Evolutionary conservation across 2,797 vertebrate genomes (phyloP).

Genomic region (Notolabrus celidotus): DNA sequence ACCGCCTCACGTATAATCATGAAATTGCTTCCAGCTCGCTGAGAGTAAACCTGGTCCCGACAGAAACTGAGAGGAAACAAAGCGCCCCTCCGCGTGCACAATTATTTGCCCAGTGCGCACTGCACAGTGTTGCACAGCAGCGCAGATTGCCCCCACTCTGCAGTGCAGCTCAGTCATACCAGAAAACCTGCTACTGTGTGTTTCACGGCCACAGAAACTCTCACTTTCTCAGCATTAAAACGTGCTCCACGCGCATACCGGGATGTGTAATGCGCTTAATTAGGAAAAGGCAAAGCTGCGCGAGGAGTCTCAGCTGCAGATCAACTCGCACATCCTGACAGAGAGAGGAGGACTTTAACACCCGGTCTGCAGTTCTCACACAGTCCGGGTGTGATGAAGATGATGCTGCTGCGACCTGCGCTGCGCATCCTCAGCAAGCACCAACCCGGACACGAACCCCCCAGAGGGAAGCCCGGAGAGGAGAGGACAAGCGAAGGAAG

Average conservation of each 20-base stretch:
- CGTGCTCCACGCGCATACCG: background rate
- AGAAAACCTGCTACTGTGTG: background rate
- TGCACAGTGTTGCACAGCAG: conserved; percentile 3
- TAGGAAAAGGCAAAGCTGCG: background rate
- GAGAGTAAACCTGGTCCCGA: conserved; percentile 16
- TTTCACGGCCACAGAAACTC: background rate
- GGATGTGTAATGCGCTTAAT: conserved; percentile 26
- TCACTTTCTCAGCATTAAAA: conserved; percentile 7
- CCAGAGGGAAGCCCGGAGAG: background rate
- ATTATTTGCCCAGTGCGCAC: conserved; percentile 23
- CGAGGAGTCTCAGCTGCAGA: background rate
- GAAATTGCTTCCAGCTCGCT: conserved; percentile 63
- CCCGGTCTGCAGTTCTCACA: background rate
- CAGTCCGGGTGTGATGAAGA: background rate
- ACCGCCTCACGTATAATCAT: conserved; percentile 37
- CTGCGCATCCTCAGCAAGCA: conserved; percentile 51
- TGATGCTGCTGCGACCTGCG: conserved; percentile 21
- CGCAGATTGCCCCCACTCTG: conserved; percentile 28
- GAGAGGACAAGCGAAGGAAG: background rate
- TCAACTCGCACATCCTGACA: background rate
- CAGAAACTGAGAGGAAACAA: conserved; percentile 42
- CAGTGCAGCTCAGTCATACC: conserved; percentile 24
- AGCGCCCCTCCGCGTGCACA: conserved; percentile 29
- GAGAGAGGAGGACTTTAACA: background rate
- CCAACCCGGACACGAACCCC: conserved; percentile 9